phyloP scores from a whole-genome alignment of 2,797 vertebrate genomes.

The Scolopax rusticola region DNA sequence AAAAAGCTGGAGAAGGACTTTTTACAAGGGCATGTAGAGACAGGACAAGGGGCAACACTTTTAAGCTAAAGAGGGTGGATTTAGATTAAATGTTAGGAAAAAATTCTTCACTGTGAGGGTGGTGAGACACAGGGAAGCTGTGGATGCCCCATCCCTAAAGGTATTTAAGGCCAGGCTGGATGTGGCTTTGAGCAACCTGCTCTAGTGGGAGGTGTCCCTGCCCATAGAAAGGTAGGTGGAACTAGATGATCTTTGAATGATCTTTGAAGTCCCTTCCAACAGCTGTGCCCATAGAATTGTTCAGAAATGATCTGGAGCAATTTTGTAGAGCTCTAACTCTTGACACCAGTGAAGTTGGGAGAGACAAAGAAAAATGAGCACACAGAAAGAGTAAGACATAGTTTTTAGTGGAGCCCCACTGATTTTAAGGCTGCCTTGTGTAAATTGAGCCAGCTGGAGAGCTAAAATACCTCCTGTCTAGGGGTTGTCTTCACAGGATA shows the following conservation, averaged over 20 bases:
- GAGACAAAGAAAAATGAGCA: neutral
- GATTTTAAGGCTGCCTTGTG: neutral
- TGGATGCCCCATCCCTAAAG: neutral
- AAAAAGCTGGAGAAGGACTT: neutral
- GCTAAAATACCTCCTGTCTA: neutral
- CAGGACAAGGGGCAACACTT: neutral
- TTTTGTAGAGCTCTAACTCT: neutral
- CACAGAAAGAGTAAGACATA: neutral
- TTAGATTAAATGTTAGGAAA: neutral
- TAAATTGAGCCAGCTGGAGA: neutral
- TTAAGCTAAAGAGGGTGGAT: neutral
- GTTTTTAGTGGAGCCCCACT: neutral
- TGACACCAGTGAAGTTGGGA: neutral
- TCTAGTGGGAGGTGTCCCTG: neutral
- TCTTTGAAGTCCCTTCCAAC: neutral
- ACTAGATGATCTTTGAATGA: neutral
- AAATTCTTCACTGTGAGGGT: neutral
- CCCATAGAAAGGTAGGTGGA: neutral
- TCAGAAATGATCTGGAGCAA: neutral
- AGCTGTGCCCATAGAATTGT: neutral
- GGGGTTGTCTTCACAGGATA: neutral
- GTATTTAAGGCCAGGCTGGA: neutral
- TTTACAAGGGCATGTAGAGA: neutral
- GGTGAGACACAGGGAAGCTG: neutral
- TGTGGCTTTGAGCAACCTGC: neutral